These are phyloP conservation scores for Chaetura pelagica DNA, from an alignment of 2,113 vertebrate genomes.

Conservation along the genomic window DNA sequence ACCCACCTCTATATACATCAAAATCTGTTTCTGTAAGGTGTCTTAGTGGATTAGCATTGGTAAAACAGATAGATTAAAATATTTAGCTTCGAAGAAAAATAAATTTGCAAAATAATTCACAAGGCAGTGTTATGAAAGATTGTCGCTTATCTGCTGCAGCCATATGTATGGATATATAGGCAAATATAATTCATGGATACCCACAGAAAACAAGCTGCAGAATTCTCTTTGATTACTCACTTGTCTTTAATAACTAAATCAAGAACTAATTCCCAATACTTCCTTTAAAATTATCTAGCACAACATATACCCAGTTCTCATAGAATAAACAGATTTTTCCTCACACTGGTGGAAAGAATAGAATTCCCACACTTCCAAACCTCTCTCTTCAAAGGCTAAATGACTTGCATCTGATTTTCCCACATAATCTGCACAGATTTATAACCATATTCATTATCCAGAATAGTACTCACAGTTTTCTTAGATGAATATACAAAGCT, in stretches of 20 bases:
- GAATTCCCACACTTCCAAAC: background rate
- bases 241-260: background rate
- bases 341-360: background rate
- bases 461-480: fast-evolving
- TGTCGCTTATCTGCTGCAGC: background rate
- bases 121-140: background rate
- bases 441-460: background rate
- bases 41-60: background rate
- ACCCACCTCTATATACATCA: background rate
- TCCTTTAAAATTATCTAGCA: background rate
- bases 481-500: background rate
- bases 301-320: background rate
- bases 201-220: background rate
- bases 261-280: background rate
- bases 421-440: background rate
- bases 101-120: background rate
- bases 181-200: background rate
- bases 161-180: background rate
- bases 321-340: background rate
- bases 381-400: background rate
- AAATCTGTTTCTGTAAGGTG: background rate
- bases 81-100: background rate
- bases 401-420: background rate
- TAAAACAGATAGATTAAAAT: background rate
- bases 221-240: background rate